Evolutionary conservation across 2,113 vertebrate species (phyloP), one percentile per base, ranked within the genome.

Genomic region (Lathamus discolor): DNA sequence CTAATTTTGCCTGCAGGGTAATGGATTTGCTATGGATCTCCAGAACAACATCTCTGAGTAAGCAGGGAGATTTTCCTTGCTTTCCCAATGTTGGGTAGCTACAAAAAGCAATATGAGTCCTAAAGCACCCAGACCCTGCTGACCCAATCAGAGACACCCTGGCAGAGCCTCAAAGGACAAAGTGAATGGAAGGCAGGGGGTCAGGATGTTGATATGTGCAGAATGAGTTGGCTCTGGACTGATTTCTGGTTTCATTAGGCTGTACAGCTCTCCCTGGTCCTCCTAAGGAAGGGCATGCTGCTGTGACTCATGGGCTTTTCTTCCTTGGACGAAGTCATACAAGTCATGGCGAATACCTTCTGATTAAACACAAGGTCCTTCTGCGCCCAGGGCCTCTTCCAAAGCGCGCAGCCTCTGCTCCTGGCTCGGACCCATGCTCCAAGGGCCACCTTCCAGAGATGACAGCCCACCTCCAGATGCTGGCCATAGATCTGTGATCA

Each of bases 391-490:
- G 51, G 51, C 14, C 33, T 37, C 7, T 68, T 86, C 49, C 81
- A 74, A 86, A 86, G 18, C 0, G 0, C 6, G 1, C 48, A 44
- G 80, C 29, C 83, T 73, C 77, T 75, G 64, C 51, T 67, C 7
- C 77, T 67, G 62, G 33, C 44, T 61, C 24, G 69, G 80, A 37
- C 7, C 43, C 24, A 0, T 14, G 49, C 54, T 92, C 68, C 31
- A 8, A 55, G 86, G 83, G 72, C 75, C 24, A 9, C 18, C n/a
- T 51, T 78, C 91, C 94, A 91, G 83, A 63, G 89, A 35, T 63
- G 79, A 87, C 93, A 89, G 66, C 48, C 37, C 77, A 25, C 81
- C 64, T 29, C 48, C 95, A 95, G 96, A 97, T 78, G 37, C 66
- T 92, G 95, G 77, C 67, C 66, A 17, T 0, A 9, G 62, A 39